Conservation (phyloP, 2,888 invertebrate genomes). For the Caenorhabditis sp. region DNA sequence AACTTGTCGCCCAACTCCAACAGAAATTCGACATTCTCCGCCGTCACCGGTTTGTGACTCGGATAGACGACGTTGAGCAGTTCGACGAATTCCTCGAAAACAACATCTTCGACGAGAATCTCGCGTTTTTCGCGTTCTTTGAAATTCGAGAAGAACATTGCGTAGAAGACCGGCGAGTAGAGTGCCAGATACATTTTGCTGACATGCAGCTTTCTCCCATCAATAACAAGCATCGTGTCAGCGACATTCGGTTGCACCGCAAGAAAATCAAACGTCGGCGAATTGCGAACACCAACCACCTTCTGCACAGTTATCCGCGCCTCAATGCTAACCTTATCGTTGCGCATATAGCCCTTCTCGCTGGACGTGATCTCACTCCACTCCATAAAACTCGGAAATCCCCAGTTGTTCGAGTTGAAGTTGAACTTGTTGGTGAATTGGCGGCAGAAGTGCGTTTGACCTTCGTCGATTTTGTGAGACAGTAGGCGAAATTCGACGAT, state of each 20-base stretch:
- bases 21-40: slow-evolving; percentile 71
- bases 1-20: slow-evolving; percentile 72
- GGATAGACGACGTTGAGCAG: slow-evolving; percentile 72
- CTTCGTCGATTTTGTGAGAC: slow-evolving; percentile 25
- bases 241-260: slow-evolving; percentile 41
- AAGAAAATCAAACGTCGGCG: slow-evolving; percentile 61
- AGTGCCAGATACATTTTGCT: slow-evolving; percentile 67
- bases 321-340: slow-evolving; percentile 62
- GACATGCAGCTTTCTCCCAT: slow-evolving; percentile 62
- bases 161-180: slow-evolving; percentile 68
- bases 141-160: slow-evolving; percentile 66
- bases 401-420: slow-evolving; percentile 70
- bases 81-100: slow-evolving; percentile 70
- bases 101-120: slow-evolving; percentile 60
- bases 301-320: slow-evolving; percentile 65
- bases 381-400: slow-evolving; percentile 69
- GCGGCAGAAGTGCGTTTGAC: slow-evolving; percentile 46
- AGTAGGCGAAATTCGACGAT: slow-evolving; percentile 55
- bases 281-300: slow-evolving; percentile 58
- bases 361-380: slow-evolving; percentile 51
- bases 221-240: slow-evolving; percentile 63
- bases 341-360: slow-evolving; percentile 55
- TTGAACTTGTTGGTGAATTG: slow-evolving; percentile 69
- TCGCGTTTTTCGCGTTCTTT: slow-evolving; percentile 60
- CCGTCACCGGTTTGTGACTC: slow-evolving; percentile 70